Evolutionary conservation across 2,797 vertebrate genomes (phyloP).

Genomic region (Eulemur rubriventer): DNA sequence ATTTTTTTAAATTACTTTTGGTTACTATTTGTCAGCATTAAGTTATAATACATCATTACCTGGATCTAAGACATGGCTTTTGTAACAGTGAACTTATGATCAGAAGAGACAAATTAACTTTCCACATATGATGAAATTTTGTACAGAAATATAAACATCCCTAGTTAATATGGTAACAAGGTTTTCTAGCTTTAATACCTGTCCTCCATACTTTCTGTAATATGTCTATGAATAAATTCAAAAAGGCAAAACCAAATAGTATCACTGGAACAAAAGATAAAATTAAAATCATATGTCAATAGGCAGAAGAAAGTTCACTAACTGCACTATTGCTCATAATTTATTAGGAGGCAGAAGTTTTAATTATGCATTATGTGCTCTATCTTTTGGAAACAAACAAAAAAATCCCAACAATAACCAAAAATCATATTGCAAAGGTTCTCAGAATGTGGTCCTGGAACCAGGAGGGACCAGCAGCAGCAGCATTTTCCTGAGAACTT

Average conservation of each 20-base stretch:
- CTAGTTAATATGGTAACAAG: neutral
- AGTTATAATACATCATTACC: neutral
- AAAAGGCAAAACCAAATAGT: neutral
- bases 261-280: neutral
- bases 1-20: neutral
- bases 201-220: neutral
- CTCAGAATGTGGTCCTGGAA: neutral
- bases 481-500: neutral
- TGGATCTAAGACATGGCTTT: neutral
- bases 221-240: neutral
- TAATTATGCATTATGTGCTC: neutral
- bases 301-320: neutral
- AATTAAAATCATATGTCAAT: neutral
- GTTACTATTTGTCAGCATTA: neutral
- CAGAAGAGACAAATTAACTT: neutral
- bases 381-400: neutral
- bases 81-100: neutral
- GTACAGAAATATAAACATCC: neutral
- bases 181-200: constrained; percentile 7
- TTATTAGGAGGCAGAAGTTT: neutral
- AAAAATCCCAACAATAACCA: neutral
- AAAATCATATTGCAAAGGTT: neutral
- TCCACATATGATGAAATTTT: neutral
- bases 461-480: neutral
- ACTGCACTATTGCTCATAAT: neutral